Percentiles rank a stretch among this genome's conserved stretches.
These are phyloP conservation scores for Amblyraja radiata DNA, from an alignment of 2,797 vertebrate species.

Conservation along the genomic window DNA sequence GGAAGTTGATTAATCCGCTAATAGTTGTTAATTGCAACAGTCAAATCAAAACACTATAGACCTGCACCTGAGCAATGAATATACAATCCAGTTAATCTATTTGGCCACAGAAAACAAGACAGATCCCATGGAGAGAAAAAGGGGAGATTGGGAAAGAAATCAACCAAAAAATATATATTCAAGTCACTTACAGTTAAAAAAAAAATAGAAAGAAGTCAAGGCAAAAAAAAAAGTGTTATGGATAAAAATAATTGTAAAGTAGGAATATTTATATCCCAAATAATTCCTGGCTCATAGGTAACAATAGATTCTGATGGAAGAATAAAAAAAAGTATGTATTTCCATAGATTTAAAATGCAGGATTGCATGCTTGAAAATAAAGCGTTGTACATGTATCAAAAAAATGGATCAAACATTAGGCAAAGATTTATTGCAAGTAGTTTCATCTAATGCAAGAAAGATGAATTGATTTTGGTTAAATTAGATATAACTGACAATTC, in stretches of 20 bases:
- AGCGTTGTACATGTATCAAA: conserved; percentile 98
- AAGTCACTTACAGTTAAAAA: neutral
- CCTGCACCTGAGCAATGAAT: neutral
- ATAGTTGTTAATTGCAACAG: neutral
- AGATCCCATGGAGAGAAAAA: neutral
- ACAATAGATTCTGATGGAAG: neutral
- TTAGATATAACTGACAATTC: conserved; percentile 97
- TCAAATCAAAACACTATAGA: conserved; percentile 10
- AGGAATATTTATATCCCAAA: neutral
- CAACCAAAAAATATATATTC: neutral
- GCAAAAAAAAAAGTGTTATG: neutral
- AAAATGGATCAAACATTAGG: conserved; percentile 98
- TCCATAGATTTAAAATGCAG: conserved; percentile 31
- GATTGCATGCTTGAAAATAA: conserved; percentile 48
- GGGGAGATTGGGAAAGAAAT: neutral
- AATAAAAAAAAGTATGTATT: neutral
- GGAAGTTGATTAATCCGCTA: conserved; percentile 25
- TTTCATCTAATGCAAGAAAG: conserved; percentile 94
- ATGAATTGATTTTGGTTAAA: conserved; percentile 99
- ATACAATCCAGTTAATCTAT: neutral
- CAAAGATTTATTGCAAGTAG: conserved; percentile 92
- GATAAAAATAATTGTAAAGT: neutral
- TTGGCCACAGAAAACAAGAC: neutral
- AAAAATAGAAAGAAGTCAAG: neutral
- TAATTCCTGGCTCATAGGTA: neutral